Conservation (phyloP, 2,113 vertebrate species). For the Scopus umbretta region DNA sequence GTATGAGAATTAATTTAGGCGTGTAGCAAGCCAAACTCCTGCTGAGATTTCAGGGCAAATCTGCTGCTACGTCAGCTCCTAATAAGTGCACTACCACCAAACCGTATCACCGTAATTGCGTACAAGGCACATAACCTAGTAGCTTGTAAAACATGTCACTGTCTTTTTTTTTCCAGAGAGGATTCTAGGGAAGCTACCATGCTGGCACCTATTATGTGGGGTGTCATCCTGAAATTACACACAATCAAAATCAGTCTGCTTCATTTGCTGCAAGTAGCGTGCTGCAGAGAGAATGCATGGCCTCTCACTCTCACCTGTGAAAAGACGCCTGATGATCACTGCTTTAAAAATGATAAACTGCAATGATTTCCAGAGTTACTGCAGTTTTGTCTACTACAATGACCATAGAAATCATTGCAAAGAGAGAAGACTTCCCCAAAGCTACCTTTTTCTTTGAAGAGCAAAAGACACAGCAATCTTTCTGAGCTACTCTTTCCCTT, state of each 20-base stretch:
- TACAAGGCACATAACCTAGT: not conserved
- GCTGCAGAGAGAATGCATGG: rapidly evolving
- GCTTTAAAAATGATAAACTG: not conserved
- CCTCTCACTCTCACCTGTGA: not conserved
- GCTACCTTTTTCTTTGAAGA: not conserved
- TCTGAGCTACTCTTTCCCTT: not conserved
- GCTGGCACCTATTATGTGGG: not conserved
- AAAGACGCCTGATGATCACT: not conserved
- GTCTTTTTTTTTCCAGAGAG: not conserved
- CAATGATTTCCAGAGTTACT: not conserved
- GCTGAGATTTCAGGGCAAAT: not conserved
- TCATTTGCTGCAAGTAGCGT: not conserved
- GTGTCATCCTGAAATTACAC: not conserved
- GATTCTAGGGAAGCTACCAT: not conserved
- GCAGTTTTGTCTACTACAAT: not conserved
- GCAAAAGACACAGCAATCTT: not conserved
- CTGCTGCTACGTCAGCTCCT: not conserved
- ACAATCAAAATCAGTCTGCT: not conserved
- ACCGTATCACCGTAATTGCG: rapidly evolving
- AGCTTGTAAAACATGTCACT: not conserved
- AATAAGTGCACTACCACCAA: not conserved
- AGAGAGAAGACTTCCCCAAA: not conserved
- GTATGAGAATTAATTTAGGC: not conserved
- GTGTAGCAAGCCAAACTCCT: not conserved
- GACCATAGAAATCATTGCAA: rapidly evolving